Conservation (phyloP, 2,888 invertebrate species). For the Cheilosia vernalis region DNA sequence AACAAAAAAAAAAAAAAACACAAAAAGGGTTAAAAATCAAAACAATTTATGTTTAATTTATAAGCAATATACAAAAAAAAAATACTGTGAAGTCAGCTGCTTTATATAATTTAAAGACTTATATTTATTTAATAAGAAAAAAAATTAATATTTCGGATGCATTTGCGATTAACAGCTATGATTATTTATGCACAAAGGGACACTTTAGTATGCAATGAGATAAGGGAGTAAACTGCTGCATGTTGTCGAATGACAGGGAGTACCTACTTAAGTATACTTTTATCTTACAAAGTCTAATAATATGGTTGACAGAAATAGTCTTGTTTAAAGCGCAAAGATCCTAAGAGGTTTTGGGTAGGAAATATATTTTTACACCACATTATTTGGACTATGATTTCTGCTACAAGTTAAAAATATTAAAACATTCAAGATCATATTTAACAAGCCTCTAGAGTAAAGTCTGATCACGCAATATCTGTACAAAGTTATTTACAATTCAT, state of each 20-base stretch:
- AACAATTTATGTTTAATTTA: slow-evolving; percentile 34
- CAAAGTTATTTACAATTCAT: too few relatives aligned
- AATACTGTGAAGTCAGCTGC: slow-evolving; percentile 47
- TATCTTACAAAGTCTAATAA: slow-evolving; percentile 14
- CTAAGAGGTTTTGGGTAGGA: too few relatives aligned
- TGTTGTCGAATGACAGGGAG: not conserved
- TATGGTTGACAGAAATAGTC: not conserved
- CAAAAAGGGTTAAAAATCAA: slow-evolving; percentile 58
- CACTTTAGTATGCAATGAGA: not conserved
- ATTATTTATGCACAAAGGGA: slow-evolving; percentile 31
- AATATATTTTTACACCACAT: too few relatives aligned
- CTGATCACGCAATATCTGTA: too few relatives aligned
- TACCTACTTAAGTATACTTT: not conserved
- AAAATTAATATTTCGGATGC: slow-evolving; percentile 23
- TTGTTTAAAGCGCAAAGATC: too few relatives aligned
- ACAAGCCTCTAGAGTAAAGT: too few relatives aligned
- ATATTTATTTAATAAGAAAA: slow-evolving; percentile 17
- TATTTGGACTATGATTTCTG: too few relatives aligned
- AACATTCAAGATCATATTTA: too few relatives aligned
- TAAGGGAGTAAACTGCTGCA: slow-evolving; percentile 13
- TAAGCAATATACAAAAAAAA: slow-evolving; percentile 44
- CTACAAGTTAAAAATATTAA: too few relatives aligned
- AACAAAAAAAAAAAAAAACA: slow-evolving; percentile 78
- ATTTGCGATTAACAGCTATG: slow-evolving; percentile 46
- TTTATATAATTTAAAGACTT: slow-evolving; percentile 25